These are phyloP conservation scores for Marronus borbonicus DNA, from an alignment of 2,888 invertebrate species.

Conservation along the genomic window DNA sequence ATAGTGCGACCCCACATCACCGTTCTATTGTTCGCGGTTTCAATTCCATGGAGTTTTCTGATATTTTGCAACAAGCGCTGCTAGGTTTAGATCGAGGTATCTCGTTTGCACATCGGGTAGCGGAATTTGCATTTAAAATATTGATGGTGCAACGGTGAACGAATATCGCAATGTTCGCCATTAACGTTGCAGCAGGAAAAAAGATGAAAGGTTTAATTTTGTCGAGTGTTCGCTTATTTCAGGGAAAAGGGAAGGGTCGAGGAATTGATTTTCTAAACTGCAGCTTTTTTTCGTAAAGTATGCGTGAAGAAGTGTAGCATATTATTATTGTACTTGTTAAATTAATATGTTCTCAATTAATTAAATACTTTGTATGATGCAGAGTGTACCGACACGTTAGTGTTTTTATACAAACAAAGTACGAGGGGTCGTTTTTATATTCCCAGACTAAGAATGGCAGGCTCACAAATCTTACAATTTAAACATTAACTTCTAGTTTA, in stretches of 20 bases:
- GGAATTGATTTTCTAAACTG: not conserved
- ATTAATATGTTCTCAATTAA: too few relatives aligned
- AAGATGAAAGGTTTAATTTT: not conserved
- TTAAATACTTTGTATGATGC: too few relatives aligned
- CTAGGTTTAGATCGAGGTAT: not conserved
- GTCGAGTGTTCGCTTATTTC: not conserved
- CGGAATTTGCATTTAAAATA: constrained; percentile 26
- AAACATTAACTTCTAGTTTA: too few relatives aligned
- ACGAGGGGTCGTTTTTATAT: too few relatives aligned
- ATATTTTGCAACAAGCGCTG: constrained; percentile 28
- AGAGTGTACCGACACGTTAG: too few relatives aligned
- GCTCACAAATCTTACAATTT: too few relatives aligned
- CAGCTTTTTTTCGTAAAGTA: not conserved
- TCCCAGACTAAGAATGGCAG: too few relatives aligned
- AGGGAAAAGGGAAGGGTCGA: not conserved
- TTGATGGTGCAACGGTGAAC: constrained; percentile 6
- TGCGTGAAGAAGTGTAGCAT: not conserved
- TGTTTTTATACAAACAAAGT: too few relatives aligned
- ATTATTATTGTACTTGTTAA: not conserved
- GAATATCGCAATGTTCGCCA: not conserved
- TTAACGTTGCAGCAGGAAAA: not conserved
- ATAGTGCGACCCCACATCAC: not conserved
- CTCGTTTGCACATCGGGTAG: not conserved
- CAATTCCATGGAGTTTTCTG: constrained; percentile 32
- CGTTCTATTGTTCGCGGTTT: constrained; percentile 36